Evolutionary conservation across 2,888 invertebrate genomes (phyloP), one percentile per base, ranked within the genome.

Genomic region (Isotomurus palustris): DNA sequence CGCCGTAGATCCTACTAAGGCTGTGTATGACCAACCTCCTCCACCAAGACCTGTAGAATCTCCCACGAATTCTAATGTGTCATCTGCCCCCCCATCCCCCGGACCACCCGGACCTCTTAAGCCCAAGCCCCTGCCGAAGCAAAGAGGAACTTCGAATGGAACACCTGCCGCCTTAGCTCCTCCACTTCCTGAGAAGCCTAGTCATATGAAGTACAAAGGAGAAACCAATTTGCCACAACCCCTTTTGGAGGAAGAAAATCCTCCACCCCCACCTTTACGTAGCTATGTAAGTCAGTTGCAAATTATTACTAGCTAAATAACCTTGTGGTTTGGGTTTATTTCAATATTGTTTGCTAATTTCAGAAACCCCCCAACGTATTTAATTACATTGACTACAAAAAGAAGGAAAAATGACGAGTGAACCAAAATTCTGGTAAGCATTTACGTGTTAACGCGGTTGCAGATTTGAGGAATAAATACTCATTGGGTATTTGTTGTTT

Each of bases 211-310:
- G 6, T 21, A n/a, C n/a, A n/a, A n/a, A n/a, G n/a, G n/a, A n/a
- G n/a, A n/a, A n/a, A n/a, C n/a, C n/a, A n/a, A n/a, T n/a, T n/a
- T n/a, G n/a, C n/a, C n/a, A n/a, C n/a, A n/a, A n/a, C n/a, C n/a
- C n/a, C n/a, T n/a, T n/a, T n/a, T n/a, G n/a, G n/a, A n/a, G n/a
- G n/a, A n/a, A n/a, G 41, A 32, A 25, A 53, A 40, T 29, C 50
- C 61, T 2, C 58, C 66, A 4, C 66, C 68, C 12, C 51, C 52
- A 19, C 68, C 64, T 1, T 66, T 66, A 19, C 66, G 67, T 56
- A 62, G 12, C 21, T 49, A 54, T 38, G 62, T 60, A 62, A 60
- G 50, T 48, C 14, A 3, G 5, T 44, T 22, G 19, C 6, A 19
- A 8, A 5, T n/a, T 44, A 22, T 44, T 22, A 21, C 6, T 25